Percentiles rank a stretch among this genome's conserved stretches.
phyloP scores from a whole-genome alignment of 2,113 vertebrate species.

The Mobula birostris region DNA sequence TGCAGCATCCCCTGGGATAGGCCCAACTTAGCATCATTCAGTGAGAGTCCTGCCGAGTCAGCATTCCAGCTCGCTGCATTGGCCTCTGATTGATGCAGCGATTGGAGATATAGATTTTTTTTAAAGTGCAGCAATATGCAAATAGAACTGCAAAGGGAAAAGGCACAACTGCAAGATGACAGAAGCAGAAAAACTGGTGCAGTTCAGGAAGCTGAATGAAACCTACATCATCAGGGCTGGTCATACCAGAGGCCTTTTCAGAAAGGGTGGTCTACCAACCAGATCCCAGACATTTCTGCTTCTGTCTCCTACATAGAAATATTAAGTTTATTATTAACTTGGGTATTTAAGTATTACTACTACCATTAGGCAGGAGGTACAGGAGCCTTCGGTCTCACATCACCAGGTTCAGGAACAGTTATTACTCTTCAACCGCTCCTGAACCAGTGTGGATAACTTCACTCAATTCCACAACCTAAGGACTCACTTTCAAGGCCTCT shows the following conservation, averaged over 20 bases:
- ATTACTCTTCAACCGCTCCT: too few relatives aligned
- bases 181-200: not conserved
- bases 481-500: too few relatives aligned
- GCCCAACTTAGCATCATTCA: not conserved
- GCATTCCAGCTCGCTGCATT: not conserved
- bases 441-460: too few relatives aligned
- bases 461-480: too few relatives aligned
- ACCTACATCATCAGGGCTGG: not conserved
- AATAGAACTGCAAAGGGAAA: constrained; percentile 1
- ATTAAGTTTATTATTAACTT: too few relatives aligned
- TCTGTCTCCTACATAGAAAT: not conserved
- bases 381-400: too few relatives aligned
- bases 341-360: too few relatives aligned
- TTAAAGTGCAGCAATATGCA: constrained; percentile 17
- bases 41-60: not conserved
- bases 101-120: constrained; percentile 26
- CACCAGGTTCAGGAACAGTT: too few relatives aligned
- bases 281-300: not conserved
- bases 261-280: not conserved
- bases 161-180: constrained; percentile 15
- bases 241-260: not conserved
- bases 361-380: too few relatives aligned
- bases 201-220: not conserved
- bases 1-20: not conserved
- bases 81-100: constrained; percentile 14